A percentile compares a stretch with the other conserved stretches of the same genome.
These are phyloP conservation scores for Xenotilapia longispinis DNA, from an alignment of 2,113 vertebrate genomes.

Conservation along the genomic window DNA sequence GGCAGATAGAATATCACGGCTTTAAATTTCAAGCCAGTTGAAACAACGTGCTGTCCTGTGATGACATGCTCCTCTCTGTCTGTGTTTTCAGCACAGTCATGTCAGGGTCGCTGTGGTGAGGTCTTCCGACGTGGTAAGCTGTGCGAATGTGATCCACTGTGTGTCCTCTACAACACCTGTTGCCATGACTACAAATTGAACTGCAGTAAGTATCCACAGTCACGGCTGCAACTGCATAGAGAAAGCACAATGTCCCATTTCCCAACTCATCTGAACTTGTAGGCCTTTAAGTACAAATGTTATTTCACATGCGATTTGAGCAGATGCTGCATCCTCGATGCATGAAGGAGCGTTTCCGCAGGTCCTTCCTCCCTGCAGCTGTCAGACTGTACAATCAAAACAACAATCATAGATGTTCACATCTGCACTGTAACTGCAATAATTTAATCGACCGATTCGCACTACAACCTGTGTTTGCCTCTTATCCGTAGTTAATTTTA, in stretches of 20 bases:
- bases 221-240: neutral
- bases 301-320: accelerated
- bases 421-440: neutral
- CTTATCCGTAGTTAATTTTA: neutral
- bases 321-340: neutral
- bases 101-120: constrained; percentile 84
- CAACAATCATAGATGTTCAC: neutral
- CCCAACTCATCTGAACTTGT: neutral
- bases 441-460: neutral
- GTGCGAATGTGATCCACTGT: constrained; percentile 83
- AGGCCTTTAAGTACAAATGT: neutral
- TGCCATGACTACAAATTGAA: constrained; percentile 72
- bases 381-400: neutral
- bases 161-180: constrained; percentile 75
- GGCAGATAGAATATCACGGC: neutral
- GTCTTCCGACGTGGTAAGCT: constrained; percentile 73
- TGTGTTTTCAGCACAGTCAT: constrained; percentile 73
- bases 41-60: neutral
- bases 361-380: neutral
- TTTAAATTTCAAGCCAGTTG: neutral
- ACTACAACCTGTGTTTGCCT: neutral
- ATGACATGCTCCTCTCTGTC: neutral
- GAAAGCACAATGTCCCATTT: neutral
- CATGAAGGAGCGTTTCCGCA: neutral
- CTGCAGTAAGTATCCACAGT: constrained; percentile 58